These are phyloP conservation scores for Desmophyllum pertusum DNA, from an alignment of 92 coral and sea anemone species.

Conservation along the genomic window DNA sequence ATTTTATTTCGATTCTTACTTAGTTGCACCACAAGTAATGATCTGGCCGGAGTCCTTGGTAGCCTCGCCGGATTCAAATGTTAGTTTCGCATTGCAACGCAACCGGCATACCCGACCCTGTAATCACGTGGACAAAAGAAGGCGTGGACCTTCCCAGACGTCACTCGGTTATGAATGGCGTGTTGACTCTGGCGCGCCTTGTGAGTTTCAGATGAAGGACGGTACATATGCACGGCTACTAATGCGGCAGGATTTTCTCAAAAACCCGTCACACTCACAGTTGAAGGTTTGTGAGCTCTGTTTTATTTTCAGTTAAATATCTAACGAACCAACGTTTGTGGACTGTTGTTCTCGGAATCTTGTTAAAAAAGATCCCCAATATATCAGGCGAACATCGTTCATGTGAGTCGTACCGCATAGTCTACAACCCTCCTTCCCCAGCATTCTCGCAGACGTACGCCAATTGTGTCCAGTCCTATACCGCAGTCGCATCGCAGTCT, in stretches of 20 bases:
- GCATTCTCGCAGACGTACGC: too few relatives aligned
- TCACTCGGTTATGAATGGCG: constrained; percentile 53
- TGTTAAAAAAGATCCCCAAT: too few relatives aligned
- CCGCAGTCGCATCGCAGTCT: too few relatives aligned
- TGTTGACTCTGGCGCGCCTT: constrained; percentile 59
- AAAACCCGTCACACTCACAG: constrained; percentile 43
- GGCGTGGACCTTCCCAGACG: constrained; percentile 55
- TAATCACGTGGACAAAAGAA: constrained; percentile 73
- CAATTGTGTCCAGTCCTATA: too few relatives aligned
- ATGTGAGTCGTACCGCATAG: too few relatives aligned
- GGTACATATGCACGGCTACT: constrained; percentile 74
- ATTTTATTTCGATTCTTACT: neutral
- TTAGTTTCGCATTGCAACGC: constrained; percentile 78
- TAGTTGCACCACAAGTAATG: constrained; percentile 67
- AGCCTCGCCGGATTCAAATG: constrained; percentile 65
- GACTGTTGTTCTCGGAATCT: neutral
- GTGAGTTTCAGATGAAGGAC: constrained; percentile 64
- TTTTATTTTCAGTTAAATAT: neutral
- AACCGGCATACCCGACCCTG: constrained; percentile 80
- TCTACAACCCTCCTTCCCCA: too few relatives aligned
- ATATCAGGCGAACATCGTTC: too few relatives aligned
- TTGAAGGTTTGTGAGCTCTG: constrained; percentile 59
- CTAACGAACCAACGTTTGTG: neutral
- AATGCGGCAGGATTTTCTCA: constrained; percentile 74
- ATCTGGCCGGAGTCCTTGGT: constrained; percentile 61